A percentile compares a stretch with the other conserved stretches of the same genome.
phyloP scores from a whole-genome alignment of 2,797 vertebrate genomes.

The Psittacula echo region DNA sequence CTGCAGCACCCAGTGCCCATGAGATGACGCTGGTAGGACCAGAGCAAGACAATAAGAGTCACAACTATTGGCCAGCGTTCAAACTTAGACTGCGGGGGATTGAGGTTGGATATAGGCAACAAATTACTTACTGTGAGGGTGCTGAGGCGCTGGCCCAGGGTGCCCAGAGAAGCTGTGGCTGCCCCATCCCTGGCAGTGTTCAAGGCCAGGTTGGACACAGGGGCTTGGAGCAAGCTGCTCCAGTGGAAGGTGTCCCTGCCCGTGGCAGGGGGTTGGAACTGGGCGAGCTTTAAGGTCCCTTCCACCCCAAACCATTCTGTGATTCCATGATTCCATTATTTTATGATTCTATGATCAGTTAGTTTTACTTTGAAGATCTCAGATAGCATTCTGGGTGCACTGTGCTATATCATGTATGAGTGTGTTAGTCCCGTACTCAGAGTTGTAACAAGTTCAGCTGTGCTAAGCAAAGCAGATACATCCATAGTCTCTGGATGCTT shows the following conservation, averaged over 20 bases:
- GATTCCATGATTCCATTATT: not conserved
- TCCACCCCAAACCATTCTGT: not conserved
- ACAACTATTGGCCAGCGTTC: not conserved
- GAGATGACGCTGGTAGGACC: not conserved
- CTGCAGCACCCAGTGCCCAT: not conserved
- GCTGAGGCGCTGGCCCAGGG: not conserved
- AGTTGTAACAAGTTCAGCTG: not conserved
- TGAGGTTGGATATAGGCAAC: not conserved
- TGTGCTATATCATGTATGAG: rapidly evolving
- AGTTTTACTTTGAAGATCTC: not conserved
- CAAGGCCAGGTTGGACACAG: not conserved
- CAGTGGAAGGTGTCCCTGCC: not conserved
- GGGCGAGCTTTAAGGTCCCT: not conserved
- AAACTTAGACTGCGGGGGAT: not conserved
- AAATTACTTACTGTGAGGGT: not conserved
- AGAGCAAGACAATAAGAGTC: not conserved
- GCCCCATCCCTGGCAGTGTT: not conserved
- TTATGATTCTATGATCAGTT: not conserved
- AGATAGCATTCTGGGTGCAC: not conserved
- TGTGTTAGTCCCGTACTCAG: not conserved
- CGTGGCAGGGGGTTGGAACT: not conserved
- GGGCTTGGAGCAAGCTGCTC: not conserved
- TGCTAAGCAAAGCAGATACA: not conserved
- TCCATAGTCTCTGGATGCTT: not conserved
- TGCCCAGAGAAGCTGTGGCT: not conserved